A percentile compares a stretch with the other conserved stretches of the same genome.
Conservation (phyloP, 2,797 vertebrate genomes). For the Enteromius thamalakanensis region DNA sequence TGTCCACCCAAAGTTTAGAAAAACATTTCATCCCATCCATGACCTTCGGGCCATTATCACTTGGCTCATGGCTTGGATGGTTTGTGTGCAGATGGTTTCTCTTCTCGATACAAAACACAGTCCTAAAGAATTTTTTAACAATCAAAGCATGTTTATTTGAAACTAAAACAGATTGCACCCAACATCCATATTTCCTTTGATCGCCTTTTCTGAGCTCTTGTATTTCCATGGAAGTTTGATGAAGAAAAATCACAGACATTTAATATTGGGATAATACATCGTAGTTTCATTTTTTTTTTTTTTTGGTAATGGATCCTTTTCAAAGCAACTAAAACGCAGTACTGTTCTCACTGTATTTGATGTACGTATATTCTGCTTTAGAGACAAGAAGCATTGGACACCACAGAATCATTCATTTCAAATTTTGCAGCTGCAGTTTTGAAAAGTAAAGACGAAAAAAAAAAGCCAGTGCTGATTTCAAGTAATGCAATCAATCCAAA, state of each 20-base stretch:
- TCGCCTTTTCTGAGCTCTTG: slow-evolving; percentile 72
- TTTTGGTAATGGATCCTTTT: slow-evolving; percentile 72
- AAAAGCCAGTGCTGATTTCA: slow-evolving; percentile 85
- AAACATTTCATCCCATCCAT: slow-evolving; percentile 8
- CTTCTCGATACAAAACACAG: slow-evolving; percentile 89
- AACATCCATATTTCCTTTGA: slow-evolving; percentile 84
- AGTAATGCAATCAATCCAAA: slow-evolving; percentile 85
- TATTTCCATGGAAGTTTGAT: slow-evolving; percentile 86
- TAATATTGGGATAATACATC: slow-evolving; percentile 94
- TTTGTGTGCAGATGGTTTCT: slow-evolving; percentile 65
- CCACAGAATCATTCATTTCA: slow-evolving; percentile 92
- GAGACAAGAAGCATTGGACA: slow-evolving; percentile 86
- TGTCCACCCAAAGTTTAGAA: slow-evolving; percentile 4
- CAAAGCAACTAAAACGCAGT: slow-evolving; percentile 82
- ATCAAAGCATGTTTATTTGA: slow-evolving; percentile 99
- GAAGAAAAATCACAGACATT: slow-evolving; percentile 98
- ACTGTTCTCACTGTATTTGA: slow-evolving; percentile 81
- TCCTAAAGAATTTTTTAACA: slow-evolving; percentile 97
- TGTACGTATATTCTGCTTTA: slow-evolving; percentile 75
- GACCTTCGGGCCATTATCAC: slow-evolving; percentile 7
- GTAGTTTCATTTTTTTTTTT: slow-evolving; percentile 78
- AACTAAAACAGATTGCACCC: slow-evolving; percentile 98
- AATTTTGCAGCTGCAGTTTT: slow-evolving; percentile 91
- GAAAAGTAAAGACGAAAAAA: slow-evolving; percentile 82
- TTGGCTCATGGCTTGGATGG: slow-evolving; percentile 52